Evolutionary conservation across 2,113 vertebrate species (phyloP).

Genomic region (Lepus americanus): DNA sequence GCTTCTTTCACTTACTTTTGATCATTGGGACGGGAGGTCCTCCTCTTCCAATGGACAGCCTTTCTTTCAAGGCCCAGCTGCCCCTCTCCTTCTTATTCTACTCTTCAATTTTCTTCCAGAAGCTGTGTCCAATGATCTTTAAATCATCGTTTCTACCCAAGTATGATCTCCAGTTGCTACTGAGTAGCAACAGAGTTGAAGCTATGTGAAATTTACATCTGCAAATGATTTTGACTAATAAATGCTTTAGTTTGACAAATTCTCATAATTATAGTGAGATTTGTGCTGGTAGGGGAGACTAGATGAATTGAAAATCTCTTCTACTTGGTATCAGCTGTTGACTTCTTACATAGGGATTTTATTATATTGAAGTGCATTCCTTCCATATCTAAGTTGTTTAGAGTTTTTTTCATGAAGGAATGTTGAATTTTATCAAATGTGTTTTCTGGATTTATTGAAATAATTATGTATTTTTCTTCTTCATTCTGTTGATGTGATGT

Average conservation of each 20-base stretch:
- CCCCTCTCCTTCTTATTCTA: not conserved
- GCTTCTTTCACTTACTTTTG: not conserved
- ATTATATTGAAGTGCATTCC: no score
- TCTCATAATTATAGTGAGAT: not conserved
- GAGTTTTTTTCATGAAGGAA: no score
- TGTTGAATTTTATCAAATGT: no score
- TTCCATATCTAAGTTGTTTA: no score
- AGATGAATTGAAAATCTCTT: constrained; percentile 10
- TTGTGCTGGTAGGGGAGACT: not conserved
- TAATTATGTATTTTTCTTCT: no score
- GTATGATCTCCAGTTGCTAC: not conserved
- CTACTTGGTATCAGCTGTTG: not conserved
- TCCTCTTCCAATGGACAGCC: not conserved
- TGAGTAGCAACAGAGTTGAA: not conserved
- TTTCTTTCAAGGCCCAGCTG: not conserved
- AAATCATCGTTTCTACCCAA: not conserved
- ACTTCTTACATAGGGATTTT: no score
- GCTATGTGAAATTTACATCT: not conserved
- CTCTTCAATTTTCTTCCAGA: not conserved
- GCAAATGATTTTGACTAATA: not conserved
- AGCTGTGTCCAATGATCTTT: not conserved
- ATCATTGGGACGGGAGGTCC: not conserved
- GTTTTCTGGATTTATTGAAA: no score
- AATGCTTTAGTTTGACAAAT: not conserved
- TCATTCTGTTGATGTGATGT: no score